These are phyloP conservation scores for Numida meleagris DNA, from an alignment of 2,113 vertebrate species.

Conservation along the genomic window DNA sequence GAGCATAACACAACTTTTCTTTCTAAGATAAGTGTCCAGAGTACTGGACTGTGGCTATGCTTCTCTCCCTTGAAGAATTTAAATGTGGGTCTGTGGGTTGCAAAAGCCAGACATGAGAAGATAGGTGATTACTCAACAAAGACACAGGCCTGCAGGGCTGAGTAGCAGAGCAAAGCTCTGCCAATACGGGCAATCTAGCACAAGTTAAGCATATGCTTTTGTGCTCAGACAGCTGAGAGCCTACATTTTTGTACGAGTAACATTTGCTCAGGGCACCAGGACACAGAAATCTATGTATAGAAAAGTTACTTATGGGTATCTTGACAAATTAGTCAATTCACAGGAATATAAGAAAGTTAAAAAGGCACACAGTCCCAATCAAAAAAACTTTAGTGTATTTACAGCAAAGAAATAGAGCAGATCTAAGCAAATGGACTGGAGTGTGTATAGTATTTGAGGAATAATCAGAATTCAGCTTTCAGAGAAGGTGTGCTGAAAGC, in stretches of 20 bases:
- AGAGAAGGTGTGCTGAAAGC: neutral
- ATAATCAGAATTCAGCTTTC: neutral
- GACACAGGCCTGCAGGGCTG: neutral
- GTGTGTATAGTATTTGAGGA: neutral
- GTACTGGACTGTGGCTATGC: neutral
- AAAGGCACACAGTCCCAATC: neutral
- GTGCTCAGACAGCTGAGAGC: neutral
- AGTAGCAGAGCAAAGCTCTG: neutral
- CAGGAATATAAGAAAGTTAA: neutral
- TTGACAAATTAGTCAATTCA: neutral
- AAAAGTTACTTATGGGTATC: neutral
- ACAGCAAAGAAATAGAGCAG: neutral
- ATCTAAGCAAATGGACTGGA: neutral
- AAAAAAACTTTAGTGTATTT: neutral
- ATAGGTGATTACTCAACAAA: neutral
- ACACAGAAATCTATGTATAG: neutral
- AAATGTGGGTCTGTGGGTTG: neutral
- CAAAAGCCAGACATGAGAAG: neutral
- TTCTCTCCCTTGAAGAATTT: neutral
- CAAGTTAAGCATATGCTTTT: neutral
- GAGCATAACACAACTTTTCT: neutral
- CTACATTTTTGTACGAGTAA: neutral
- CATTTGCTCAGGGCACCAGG: neutral
- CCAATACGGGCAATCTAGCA: fast-evolving
- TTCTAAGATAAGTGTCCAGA: neutral